Percentiles rank a stretch among this genome's conserved stretches.
These are phyloP conservation scores for Gari tellinella DNA, from an alignment of 2,888 invertebrate species.

Conservation along the genomic window DNA sequence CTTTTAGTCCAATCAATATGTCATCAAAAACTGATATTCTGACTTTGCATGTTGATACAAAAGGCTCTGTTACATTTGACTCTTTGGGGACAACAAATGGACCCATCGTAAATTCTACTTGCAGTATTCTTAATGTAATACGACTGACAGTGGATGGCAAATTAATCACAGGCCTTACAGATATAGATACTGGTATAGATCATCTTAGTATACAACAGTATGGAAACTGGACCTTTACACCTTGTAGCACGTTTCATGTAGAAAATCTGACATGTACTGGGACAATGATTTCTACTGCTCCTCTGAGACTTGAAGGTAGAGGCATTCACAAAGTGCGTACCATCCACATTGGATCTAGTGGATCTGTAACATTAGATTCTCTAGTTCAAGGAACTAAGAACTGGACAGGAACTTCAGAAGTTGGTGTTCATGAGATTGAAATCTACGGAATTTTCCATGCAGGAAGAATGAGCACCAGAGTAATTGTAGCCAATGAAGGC, in stretches of 20 bases:
- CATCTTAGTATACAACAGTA: conserved; percentile 46
- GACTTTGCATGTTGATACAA: no score
- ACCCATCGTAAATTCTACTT: conserved; percentile 14
- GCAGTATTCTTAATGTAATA: conserved; percentile 52
- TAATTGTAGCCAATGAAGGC: conserved; percentile 36
- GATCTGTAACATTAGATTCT: conserved; percentile 62
- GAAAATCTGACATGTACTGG: conserved; percentile 60
- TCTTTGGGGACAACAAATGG: no score
- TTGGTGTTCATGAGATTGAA: conserved; percentile 51
- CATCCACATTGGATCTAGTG: conserved; percentile 55
- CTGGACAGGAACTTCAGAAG: conserved; percentile 58
- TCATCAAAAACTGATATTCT: no score
- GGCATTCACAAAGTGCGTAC: conserved; percentile 38
- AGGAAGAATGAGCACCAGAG: conserved; percentile 53
- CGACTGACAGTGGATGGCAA: conserved; percentile 56
- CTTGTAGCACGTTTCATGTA: conserved; percentile 45
- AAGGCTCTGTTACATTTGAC: no score
- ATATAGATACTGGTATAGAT: conserved; percentile 49
- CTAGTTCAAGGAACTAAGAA: conserved; percentile 35
- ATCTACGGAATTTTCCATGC: conserved; percentile 58
- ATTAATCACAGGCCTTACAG: conserved; percentile 45
- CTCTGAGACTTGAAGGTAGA: conserved; percentile 54
- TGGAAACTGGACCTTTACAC: conserved; percentile 61
- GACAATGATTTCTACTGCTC: conserved; percentile 51
- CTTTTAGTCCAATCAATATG: no score